These are phyloP conservation scores for Cladopsammia gracilis DNA, from an alignment of 64 coral and sea anemone genomes.

Conservation along the genomic window DNA sequence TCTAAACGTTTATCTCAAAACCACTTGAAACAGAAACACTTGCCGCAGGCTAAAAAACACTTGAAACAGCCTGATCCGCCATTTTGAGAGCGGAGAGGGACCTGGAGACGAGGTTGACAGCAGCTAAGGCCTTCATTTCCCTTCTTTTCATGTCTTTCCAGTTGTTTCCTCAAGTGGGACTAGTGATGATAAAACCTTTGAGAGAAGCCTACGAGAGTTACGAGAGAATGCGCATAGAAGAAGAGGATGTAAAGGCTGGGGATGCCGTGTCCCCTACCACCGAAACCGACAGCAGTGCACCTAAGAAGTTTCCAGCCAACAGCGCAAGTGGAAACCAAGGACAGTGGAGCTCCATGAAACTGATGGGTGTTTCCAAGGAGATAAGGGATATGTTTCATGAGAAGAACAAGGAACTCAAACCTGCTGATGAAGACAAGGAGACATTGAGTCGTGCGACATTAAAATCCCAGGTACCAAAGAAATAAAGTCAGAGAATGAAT, in stretches of 20 bases:
- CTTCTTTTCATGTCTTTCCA: neutral
- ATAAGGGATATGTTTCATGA: neutral
- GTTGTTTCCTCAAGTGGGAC: slow-evolving; percentile 81
- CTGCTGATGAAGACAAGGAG: neutral
- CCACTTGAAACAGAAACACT: no score
- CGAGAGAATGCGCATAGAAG: slow-evolving; percentile 63
- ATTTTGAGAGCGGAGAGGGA: no score
- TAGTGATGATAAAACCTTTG: slow-evolving; percentile 75
- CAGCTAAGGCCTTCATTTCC: no score
- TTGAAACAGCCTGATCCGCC: no score
- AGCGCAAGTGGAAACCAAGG: neutral
- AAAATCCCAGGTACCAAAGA: neutral
- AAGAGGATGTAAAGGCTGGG: slow-evolving; percentile 5
- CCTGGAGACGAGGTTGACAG: no score
- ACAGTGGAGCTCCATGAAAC: neutral
- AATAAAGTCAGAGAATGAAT: neutral
- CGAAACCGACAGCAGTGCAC: neutral
- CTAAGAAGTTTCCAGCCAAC: neutral
- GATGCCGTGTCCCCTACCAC: neutral
- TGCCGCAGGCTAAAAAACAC: no score
- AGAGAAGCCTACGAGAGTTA: slow-evolving; percentile 80
- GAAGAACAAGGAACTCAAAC: neutral
- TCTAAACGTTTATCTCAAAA: no score
- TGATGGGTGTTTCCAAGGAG: slow-evolving; percentile 10
- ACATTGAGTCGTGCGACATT: no score